These are phyloP conservation scores for Galaxea fascicularis DNA, from an alignment of 92 coral and sea anemone species.

Conservation along the genomic window DNA sequence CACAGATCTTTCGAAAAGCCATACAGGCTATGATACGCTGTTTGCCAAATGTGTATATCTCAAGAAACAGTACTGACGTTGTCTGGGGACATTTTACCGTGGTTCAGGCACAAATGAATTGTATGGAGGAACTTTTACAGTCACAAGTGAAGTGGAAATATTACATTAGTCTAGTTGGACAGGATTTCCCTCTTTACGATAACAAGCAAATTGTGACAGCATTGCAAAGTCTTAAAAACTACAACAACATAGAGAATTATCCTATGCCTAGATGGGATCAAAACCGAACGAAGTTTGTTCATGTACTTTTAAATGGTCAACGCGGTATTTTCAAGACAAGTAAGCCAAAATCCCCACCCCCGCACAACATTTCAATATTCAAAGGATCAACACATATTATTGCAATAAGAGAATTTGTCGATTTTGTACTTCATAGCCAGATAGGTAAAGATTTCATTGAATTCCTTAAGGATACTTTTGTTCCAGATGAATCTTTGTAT, in stretches of 20 bases:
- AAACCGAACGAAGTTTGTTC: not conserved
- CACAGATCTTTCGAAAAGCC: slow-evolving; percentile 25
- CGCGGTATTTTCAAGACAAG: not conserved
- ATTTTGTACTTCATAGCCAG: slow-evolving; percentile 10
- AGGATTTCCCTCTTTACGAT: slow-evolving; percentile 76
- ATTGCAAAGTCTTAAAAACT: slow-evolving; percentile 42
- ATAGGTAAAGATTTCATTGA: slow-evolving; percentile 22
- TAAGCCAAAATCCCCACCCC: slow-evolving; percentile 45
- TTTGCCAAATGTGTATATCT: slow-evolving; percentile 68
- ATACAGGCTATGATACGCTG: slow-evolving; percentile 54
- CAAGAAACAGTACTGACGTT: slow-evolving; percentile 45
- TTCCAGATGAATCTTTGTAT: slow-evolving; percentile 28
- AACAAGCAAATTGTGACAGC: slow-evolving; percentile 66
- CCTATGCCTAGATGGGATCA: slow-evolving; percentile 1
- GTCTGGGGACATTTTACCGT: slow-evolving; percentile 66
- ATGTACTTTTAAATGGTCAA: not conserved
- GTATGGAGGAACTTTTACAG: slow-evolving; percentile 68
- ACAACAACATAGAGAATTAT: slow-evolving; percentile 46
- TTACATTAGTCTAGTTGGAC: slow-evolving; percentile 70
- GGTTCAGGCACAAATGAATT: slow-evolving; percentile 61
- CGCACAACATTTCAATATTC: not conserved
- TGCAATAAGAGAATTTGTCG: not conserved
- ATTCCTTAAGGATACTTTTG: slow-evolving; percentile 2
- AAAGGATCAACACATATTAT: not conserved
- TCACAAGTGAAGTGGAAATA: slow-evolving; percentile 70